phyloP scores from a whole-genome alignment of 1,140 invertebrate genomes.

The Lineus longissimus region DNA sequence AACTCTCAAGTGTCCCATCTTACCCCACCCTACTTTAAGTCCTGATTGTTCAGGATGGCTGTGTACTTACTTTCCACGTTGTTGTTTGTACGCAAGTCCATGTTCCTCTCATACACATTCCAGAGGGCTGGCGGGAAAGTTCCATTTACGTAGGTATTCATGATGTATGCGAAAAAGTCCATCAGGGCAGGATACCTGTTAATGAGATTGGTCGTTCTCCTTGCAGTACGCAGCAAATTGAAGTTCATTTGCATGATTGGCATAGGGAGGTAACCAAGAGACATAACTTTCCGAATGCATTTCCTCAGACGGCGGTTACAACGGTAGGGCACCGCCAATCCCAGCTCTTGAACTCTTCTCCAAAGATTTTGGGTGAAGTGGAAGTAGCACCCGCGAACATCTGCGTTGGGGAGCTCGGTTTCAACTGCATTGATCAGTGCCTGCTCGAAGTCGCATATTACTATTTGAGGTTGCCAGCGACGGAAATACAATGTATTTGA shows the following conservation, averaged over 20 bases:
- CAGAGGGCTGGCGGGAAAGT: too few species aligned
- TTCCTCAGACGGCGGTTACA: conserved; percentile 2
- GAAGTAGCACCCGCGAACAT: conserved; percentile 20
- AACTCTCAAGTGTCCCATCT: too few species aligned
- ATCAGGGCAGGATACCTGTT: too few species aligned
- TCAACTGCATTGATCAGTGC: too few species aligned
- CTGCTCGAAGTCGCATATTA: conserved; percentile 12
- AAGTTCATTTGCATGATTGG: conserved; percentile 10
- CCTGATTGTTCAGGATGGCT: too few species aligned
- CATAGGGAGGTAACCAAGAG: conserved; percentile 10
- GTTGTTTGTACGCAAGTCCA: too few species aligned
- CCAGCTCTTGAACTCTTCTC: conserved; percentile 20
- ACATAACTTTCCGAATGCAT: conserved; percentile 11
- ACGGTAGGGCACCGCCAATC: background rate
- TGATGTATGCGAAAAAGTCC: background rate
- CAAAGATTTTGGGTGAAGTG: conserved; percentile 20
- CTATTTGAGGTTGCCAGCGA: background rate
- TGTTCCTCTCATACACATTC: conserved; percentile 12
- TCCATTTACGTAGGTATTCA: conserved; percentile 2
- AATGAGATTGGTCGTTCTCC: too few species aligned
- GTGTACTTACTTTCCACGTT: conserved; percentile 18
- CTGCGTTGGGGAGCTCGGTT: too few species aligned
- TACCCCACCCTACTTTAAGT: too few species aligned
- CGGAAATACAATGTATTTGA: too few species aligned
- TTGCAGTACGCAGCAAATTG: background rate